Base-by-base conservation (phyloP, 2,797 vertebrate genomes). In the Clarias pachynema region DNA sequence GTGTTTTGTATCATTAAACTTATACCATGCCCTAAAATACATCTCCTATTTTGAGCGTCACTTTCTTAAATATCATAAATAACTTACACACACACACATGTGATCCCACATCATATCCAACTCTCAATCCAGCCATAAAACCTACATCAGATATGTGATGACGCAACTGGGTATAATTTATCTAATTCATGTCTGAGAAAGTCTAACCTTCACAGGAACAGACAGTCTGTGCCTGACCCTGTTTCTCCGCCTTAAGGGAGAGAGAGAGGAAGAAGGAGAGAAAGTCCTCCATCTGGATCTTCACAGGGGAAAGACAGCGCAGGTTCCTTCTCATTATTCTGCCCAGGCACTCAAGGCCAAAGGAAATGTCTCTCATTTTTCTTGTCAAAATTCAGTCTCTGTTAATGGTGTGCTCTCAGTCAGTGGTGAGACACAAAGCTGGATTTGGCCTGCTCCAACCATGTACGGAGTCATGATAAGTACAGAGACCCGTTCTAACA, bases 301-400 rank as follows among this genome's bases (percentile, higher is more conserved):
- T 90, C 87, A 79, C 78, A 83, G 88, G 88, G 86, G 86, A 90
- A 89, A 66, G 91, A 88, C 70, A 93, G 86, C 88, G 34, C 89
- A 91, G 89, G 89, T 84, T 91, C 83, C 85, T 78, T 40, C 91
- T 93, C 94, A 95, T 96, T 95, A 96, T 93, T 96, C 94, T 95
- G 93, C 89, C 93, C 56, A 95, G 81, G 83, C 93, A 93, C 92
- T 96, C 90, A 91, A 94, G 94, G 93, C 92, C 93, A 95, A 94
- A 89, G 86, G 91, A 91, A 95, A 95, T 87, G 87, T 87, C 90
- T 87, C 92, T 93, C 94, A 95, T 96, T 96, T 96, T 95, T 96
- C 96, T 92, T 95, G 90, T 92, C 93, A 94, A 93, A 94, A 94
- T 89, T 92, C 72, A 91, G 88, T 72, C 93, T 86, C 92, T 87